phyloP scores from a whole-genome alignment of 2,888 invertebrate genomes.

The Chrysolina oricalcia region DNA sequence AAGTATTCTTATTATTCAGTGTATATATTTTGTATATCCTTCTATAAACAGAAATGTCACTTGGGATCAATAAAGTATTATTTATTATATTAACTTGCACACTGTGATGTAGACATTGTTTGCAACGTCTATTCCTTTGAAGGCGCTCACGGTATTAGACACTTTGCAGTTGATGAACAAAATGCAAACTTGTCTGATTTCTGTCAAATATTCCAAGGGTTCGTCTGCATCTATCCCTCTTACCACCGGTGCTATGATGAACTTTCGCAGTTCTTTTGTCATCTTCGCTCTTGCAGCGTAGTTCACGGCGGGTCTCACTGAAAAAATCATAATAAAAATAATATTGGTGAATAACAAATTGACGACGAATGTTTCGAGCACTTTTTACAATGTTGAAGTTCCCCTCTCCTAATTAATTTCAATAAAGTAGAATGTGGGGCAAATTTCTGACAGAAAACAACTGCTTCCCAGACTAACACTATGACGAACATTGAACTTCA shows the following conservation, averaged over 20 bases:
- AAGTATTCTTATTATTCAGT: no score
- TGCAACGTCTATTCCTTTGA: constrained; percentile 72
- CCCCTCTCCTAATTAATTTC: no score
- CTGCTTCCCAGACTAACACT: no score
- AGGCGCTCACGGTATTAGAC: constrained; percentile 59
- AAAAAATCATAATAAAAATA: constrained; percentile 6
- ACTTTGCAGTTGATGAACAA: constrained; percentile 73
- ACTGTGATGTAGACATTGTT: constrained; percentile 73
- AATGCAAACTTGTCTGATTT: constrained; percentile 82
- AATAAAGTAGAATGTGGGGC: no score
- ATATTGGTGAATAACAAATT: no score
- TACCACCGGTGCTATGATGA: constrained; percentile 76
- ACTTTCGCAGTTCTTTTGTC: constrained; percentile 73
- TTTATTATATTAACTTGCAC: constrained; percentile 67
- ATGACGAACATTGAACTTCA: no score
- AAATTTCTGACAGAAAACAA: no score
- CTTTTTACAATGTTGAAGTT: no score
- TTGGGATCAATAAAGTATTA: no score
- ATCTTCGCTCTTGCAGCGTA: constrained; percentile 69
- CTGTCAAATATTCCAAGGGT: constrained; percentile 82
- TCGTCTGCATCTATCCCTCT: constrained; percentile 79
- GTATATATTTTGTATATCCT: no score
- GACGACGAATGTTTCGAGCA: no score
- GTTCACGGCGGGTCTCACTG: constrained; percentile 73
- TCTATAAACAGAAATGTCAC: no score